These are phyloP conservation scores for Druon quercuslanigerum DNA, from an alignment of 1,140 invertebrate genomes.

Conservation along the genomic window DNA sequence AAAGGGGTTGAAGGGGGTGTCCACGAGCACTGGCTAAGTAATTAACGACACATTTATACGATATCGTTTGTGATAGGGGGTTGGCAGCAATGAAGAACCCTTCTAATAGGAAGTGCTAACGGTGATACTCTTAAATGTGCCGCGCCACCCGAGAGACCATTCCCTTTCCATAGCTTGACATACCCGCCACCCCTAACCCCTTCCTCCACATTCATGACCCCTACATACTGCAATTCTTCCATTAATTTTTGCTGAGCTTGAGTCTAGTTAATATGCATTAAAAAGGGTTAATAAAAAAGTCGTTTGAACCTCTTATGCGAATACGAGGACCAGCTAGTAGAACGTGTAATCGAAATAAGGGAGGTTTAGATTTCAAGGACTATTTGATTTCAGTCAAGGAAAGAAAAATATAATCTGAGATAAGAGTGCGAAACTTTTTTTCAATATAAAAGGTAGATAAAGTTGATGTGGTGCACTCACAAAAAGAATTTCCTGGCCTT, in stretches of 20 bases:
- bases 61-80: constrained; percentile 64
- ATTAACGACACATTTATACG: constrained; percentile 74
- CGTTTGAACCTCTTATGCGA: constrained; percentile 55
- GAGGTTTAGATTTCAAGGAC: not conserved
- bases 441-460: no score
- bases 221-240: constrained; percentile 65
- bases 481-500: no score
- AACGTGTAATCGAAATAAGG: constrained; percentile 4
- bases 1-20: constrained; percentile 43
- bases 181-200: constrained; percentile 33
- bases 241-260: constrained; percentile 73
- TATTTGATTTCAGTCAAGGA: not conserved
- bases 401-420: no score
- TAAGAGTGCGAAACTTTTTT: no score
- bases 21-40: constrained; percentile 64
- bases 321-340: constrained; percentile 30
- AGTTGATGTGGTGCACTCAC: no score
- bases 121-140: constrained; percentile 70
- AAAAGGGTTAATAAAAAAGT: constrained; percentile 65
- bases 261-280: constrained; percentile 72
- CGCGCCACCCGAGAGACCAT: constrained; percentile 39
- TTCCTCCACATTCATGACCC: constrained; percentile 44
- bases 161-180: constrained; percentile 23
- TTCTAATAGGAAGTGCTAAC: constrained; percentile 72
- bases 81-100: constrained; percentile 68